Conservation (phyloP, 2,888 invertebrate genomes). For the Mesochorus sp. region DNA sequence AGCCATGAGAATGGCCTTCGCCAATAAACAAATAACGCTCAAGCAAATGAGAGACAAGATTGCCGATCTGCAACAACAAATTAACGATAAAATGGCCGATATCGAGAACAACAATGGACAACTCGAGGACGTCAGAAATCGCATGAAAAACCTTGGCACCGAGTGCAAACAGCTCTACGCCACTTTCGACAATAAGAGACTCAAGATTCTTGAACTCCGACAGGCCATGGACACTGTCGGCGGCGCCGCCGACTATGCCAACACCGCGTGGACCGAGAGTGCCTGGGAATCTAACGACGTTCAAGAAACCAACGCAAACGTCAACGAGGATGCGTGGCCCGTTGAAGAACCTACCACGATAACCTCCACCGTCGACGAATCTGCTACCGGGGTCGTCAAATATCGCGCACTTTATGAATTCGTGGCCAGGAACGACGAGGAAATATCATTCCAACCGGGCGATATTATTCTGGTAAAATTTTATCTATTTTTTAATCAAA, state of each 20-base stretch:
- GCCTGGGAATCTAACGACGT: constrained; percentile 83
- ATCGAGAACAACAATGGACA: constrained; percentile 91
- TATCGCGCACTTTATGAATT: constrained; percentile 98
- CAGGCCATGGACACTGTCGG: constrained; percentile 82
- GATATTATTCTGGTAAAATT: constrained; percentile 91
- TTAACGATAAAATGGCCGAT: constrained; percentile 90
- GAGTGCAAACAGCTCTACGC: constrained; percentile 88
- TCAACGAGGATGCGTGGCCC: constrained; percentile 80
- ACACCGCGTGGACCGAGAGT: constrained; percentile 86
- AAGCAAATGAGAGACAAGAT: constrained; percentile 88
- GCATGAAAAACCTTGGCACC: constrained; percentile 86
- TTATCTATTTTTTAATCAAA: neutral
- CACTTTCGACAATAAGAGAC: constrained; percentile 87
- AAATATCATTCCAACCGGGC: constrained; percentile 96
- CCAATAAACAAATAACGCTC: constrained; percentile 88
- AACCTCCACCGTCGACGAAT: constrained; percentile 77
- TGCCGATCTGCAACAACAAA: constrained; percentile 90
- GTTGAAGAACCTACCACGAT: constrained; percentile 73
- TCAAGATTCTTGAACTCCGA: constrained; percentile 83
- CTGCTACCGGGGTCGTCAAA: constrained; percentile 84
- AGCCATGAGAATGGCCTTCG: constrained; percentile 85
- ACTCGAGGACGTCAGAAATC: constrained; percentile 88
- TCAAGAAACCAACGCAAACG: constrained; percentile 80
- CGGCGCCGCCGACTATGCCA: constrained; percentile 77
- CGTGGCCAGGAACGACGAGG: constrained; percentile 94